Conservation (phyloP, 2,113 vertebrate species). For the Oenanthe oenanthe region DNA sequence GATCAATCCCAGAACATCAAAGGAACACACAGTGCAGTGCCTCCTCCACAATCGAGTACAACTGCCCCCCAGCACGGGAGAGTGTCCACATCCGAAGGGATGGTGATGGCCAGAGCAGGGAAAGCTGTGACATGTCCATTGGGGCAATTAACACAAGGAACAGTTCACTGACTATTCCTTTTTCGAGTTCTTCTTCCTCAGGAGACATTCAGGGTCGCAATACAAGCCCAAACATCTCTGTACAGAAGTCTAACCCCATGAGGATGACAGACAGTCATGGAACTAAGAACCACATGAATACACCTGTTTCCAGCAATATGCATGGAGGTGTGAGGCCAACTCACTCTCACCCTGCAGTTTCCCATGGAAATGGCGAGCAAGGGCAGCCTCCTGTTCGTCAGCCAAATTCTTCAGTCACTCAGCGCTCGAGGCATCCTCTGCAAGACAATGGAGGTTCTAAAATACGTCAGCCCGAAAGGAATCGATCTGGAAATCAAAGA, state of each 20-base stretch:
- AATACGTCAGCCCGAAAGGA: slow-evolving; percentile 87
- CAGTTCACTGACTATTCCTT: slow-evolving; percentile 80
- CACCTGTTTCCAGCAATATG: slow-evolving; percentile 89
- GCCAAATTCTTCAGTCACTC: slow-evolving; percentile 82
- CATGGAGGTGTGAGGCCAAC: slow-evolving; percentile 86
- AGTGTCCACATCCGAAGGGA: slow-evolving; percentile 78
- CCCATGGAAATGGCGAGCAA: slow-evolving; percentile 87
- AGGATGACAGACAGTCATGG: slow-evolving; percentile 86
- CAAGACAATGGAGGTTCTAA: slow-evolving; percentile 84
- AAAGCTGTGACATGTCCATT: slow-evolving; percentile 83
- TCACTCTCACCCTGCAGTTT: slow-evolving; percentile 84
- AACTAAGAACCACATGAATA: slow-evolving; percentile 89
- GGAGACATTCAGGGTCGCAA: slow-evolving; percentile 91
- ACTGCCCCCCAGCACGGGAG: slow-evolving; percentile 82
- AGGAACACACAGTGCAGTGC: slow-evolving; percentile 87
- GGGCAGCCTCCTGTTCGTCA: slow-evolving; percentile 84
- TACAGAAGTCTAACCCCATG: slow-evolving; percentile 89
- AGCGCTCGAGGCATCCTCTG: slow-evolving; percentile 87
- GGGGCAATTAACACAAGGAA: slow-evolving; percentile 77
- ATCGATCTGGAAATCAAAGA: slow-evolving; percentile 86
- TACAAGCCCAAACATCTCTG: slow-evolving; percentile 88
- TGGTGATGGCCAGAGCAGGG: slow-evolving; percentile 75
- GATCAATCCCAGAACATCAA: slow-evolving; percentile 83
- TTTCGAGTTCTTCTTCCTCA: slow-evolving; percentile 82
- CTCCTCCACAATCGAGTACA: slow-evolving; percentile 89